Evolutionary conservation across 2,113 vertebrate species (phyloP), one percentile per base, ranked within the genome.

Genomic region (Scomber japonicus): DNA sequence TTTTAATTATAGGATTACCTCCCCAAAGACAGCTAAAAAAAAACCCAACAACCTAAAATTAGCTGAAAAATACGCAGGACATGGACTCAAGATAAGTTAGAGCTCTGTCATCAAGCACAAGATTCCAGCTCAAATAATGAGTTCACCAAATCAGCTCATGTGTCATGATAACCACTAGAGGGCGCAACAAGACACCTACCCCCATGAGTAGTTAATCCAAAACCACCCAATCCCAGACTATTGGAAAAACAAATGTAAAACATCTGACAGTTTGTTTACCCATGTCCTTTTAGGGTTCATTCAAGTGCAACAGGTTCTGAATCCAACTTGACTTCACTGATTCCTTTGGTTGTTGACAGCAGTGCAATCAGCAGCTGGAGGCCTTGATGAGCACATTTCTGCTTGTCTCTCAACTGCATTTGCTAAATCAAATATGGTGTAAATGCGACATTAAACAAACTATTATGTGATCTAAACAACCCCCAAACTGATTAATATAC

Each of bases 141-240:
- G 40, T 0, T 4, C 7, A 16, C 17, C 0, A 11, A 21, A 3
- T 51, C 10, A 21, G 0, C 15, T 2, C 0, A 17, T 8, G 4
- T 3, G 7, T 27, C 3, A 7, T 17, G 3, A 30, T 51, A 31
- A 3, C 84, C 91, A 77, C 78, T 78, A 81, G 90, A 86, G 71
- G 76, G 87, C 51, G 80, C 57, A 66, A 11, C 48, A 54, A 27
- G 24, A 3, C 24, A 30, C 14, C 45, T 54, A 12, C 60, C 16
- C 11, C 24, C 48, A 48, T 5, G 11, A 21, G 21, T 1, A 10
- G n/a, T 0, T 62, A 14, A 57, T 51, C 78, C 49, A 45, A 24
- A 54, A 16, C 45, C 15, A 27, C 10, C 17, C 5, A 2, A 7
- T 8, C 5, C 10, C 11, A 14, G 1, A 31, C 16, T 3, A 1